Evolutionary conservation across 2,888 invertebrate genomes (phyloP), one percentile per base, ranked within the genome.

Genomic region (Dicyrtomina minuta): DNA sequence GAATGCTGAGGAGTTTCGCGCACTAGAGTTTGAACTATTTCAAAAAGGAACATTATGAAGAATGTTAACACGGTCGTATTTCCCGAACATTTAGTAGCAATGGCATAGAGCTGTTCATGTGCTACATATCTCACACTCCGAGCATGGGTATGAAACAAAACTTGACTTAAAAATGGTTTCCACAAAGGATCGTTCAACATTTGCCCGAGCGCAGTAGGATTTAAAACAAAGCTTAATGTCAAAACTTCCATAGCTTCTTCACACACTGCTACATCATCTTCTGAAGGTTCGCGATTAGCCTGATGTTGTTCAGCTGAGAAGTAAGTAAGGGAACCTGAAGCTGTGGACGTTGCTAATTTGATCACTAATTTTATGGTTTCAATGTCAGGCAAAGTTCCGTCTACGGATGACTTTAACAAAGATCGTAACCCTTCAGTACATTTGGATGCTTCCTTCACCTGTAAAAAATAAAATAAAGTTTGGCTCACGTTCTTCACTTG

Each of bases 191-290:
- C 93, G 79, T 88, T 88, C 74, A 92, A 88, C 27, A 96, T 84
- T 33, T 88, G 86, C 79, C 94, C 93, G 74, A 96, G 84, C 66
- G 91, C 90, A 66, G 88, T 88, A n/a, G 93, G 92, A 82, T 93
- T 94, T 60, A 97, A 83, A 59, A 94, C 91, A 81, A 96, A 87
- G 75, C 92, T 90, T 75, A 96, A 88, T 61, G 94, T 93, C 73
- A 97, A 85, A 72, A 95, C 90, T 84, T 97, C 96, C 81, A 97
- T 85, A 59, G 95, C 93, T 84, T 96, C 96, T 79, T 93, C 91
- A 79, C 93, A 93, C 80, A 93, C 90, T 84, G 55, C 60, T 20
- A 69, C 70, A 46, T 78, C 78, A 41, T 75, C 75, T 12, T 77
- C 76, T 5, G 67, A 69, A 24, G 78, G 76, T 44, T 76, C 75